A percentile compares a stretch with the other conserved stretches of the same genome.
Conservation (phyloP, 2,888 invertebrate genomes). For the Drosophila picticornis region DNA sequence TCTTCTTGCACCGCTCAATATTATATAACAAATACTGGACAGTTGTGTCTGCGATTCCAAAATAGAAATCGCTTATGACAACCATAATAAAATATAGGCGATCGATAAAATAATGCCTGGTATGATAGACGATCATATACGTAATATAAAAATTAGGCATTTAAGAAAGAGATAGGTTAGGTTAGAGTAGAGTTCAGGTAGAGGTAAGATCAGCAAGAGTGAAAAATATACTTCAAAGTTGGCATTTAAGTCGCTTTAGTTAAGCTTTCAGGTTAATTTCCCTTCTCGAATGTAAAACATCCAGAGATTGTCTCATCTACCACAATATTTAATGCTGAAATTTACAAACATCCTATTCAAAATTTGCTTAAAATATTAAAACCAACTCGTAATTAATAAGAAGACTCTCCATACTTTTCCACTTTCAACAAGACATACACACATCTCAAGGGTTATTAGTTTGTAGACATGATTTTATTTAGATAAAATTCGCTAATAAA, state of each 20-base stretch:
- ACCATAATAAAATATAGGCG: conserved; percentile 11
- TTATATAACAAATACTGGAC: conserved; percentile 60
- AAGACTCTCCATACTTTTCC: neutral
- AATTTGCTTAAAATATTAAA: neutral
- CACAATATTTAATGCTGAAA: neutral
- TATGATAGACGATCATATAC: conserved; percentile 6
- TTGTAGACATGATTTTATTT: conserved; percentile 44
- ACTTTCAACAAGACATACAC: neutral
- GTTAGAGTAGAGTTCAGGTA: neutral
- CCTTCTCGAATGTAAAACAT: neutral
- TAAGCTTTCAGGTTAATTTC: neutral
- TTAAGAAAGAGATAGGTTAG: neutral
- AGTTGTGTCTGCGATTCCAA: conserved; percentile 11
- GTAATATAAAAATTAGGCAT: too few relatives aligned
- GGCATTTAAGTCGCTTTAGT: neutral
- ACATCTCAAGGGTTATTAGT: neutral
- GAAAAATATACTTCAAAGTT: neutral
- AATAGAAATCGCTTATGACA: conserved; percentile 46
- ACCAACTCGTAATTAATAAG: neutral
- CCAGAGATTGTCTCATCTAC: neutral
- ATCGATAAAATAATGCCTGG: conserved; percentile 29
- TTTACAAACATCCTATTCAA: neutral
- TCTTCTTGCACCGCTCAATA: conserved; percentile 44
- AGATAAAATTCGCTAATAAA: conserved; percentile 33
- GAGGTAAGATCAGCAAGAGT: neutral